Conservation (phyloP, 2,888 invertebrate species). For the Trissoscelio sp. region DNA sequence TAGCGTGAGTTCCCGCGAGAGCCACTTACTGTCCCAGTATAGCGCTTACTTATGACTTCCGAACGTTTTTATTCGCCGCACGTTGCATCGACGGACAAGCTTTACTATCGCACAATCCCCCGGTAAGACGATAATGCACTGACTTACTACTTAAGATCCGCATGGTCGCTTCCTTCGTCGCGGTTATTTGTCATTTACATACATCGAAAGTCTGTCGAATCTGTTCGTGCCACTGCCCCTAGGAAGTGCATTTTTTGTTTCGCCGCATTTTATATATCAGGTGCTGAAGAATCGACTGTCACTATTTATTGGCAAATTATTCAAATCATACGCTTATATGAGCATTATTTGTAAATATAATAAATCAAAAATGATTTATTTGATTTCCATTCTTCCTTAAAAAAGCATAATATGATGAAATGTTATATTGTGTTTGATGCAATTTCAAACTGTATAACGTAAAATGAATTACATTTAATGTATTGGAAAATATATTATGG, state of each 20-base stretch:
- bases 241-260: conserved; percentile 3
- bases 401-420: neutral
- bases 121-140: conserved; percentile 61
- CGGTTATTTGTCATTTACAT: conserved; percentile 49
- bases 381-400: neutral
- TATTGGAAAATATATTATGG: neutral
- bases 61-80: conserved; percentile 69
- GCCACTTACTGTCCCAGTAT: conserved; percentile 67
- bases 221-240: neutral
- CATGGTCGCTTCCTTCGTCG: conserved; percentile 29
- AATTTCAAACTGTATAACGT: conserved; percentile 1
- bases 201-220: conserved; percentile 44
- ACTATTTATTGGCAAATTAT: conserved; percentile 3
- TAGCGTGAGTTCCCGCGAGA: conserved; percentile 68
- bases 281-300: neutral
- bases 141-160: conserved; percentile 55
- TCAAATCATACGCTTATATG: neutral
- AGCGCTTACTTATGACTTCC: conserved; percentile 71
- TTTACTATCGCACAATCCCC: conserved; percentile 58
- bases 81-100: conserved; percentile 67
- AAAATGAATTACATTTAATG: neutral
- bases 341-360: conserved; percentile 10
- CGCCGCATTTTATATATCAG: neutral
- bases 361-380: conserved; percentile 22
- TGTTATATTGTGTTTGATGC: neutral